These are phyloP conservation scores for Oasisia sp. DNA, from an alignment of 2,888 invertebrate species.

Conservation along the genomic window DNA sequence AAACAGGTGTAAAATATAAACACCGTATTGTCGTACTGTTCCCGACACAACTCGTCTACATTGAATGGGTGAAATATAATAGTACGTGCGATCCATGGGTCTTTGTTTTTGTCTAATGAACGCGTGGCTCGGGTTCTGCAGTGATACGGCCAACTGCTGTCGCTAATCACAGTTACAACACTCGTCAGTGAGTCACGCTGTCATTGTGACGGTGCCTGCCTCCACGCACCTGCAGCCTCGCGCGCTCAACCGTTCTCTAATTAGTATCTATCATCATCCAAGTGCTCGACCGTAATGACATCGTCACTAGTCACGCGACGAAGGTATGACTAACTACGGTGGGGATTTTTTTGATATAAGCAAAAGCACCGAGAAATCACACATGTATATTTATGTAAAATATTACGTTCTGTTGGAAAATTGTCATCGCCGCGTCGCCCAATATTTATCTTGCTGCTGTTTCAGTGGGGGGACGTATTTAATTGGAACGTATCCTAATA, in stretches of 20 bases:
- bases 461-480: no score
- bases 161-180: background rate
- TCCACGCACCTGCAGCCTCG: background rate
- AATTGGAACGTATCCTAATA: no score
- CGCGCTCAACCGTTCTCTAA: background rate
- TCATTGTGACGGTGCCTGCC: background rate
- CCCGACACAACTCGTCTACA: background rate
- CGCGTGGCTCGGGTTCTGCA: background rate
- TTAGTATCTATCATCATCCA: slow-evolving; percentile 3
- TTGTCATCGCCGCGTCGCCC: no score
- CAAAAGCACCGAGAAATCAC: background rate
- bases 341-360: background rate
- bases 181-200: background rate
- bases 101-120: background rate
- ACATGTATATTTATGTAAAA: background rate
- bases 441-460: no score
- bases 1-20: background rate
- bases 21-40: background rate
- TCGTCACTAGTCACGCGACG: background rate
- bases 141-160: background rate
- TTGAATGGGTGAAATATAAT: background rate
- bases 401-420: no score
- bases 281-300: background rate
- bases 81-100: background rate
- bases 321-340: background rate